Percentiles rank a stretch among this genome's conserved stretches.
These are phyloP conservation scores for Periophthalmodon schlosseri DNA, from an alignment of 2,113 vertebrate genomes.

Conservation along the genomic window DNA sequence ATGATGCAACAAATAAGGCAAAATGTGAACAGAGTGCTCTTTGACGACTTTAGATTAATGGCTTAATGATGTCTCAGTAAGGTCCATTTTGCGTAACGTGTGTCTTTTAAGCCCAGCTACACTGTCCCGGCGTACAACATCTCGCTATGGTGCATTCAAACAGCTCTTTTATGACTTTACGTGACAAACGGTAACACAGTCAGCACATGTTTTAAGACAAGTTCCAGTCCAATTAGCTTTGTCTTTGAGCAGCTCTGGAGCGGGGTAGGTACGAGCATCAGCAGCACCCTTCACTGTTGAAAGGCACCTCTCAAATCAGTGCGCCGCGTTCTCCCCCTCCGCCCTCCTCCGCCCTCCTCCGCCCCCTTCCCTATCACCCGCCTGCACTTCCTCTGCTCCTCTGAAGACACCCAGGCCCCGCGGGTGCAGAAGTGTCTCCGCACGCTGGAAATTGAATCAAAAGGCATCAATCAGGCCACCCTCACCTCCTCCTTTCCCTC, in stretches of 20 bases:
- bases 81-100: no score
- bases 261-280: conserved; percentile 61
- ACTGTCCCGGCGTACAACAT: background rate
- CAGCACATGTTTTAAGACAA: conserved; percentile 6
- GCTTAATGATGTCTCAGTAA: no score
- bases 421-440: conserved; percentile 75
- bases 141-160: background rate
- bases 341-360: background rate
- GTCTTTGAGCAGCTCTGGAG: conserved; percentile 65
- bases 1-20: no score
- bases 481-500: conserved; percentile 31
- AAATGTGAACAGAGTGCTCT: no score
- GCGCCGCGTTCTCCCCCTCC: conserved; percentile 7
- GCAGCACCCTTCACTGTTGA: conserved; percentile 63
- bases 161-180: background rate
- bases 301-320: conserved; percentile 69
- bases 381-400: conserved; percentile 46
- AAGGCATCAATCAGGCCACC: conserved; percentile 74
- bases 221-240: conserved; percentile 65
- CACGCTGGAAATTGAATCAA: conserved; percentile 78
- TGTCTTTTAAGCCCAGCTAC: no score
- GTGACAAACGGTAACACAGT: conserved; percentile 14
- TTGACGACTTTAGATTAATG: no score
- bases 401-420: conserved; percentile 68
- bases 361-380: conserved; percentile 37